These are phyloP conservation scores for Drosophila helvetica DNA, from an alignment of 2,888 invertebrate genomes.

Conservation along the genomic window DNA sequence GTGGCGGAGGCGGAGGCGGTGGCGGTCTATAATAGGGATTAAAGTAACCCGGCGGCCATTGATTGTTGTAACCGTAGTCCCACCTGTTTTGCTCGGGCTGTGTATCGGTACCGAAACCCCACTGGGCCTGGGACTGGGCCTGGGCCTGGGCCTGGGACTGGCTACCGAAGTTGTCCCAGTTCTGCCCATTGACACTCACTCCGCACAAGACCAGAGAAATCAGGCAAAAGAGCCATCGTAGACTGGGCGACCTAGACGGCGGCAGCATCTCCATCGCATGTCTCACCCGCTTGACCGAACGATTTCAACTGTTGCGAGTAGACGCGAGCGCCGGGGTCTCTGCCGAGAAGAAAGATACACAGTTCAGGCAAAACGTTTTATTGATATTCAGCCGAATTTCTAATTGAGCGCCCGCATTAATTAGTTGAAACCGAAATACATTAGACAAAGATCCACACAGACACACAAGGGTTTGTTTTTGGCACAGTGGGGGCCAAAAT, in stretches of 20 bases:
- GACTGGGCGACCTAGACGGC: not conserved
- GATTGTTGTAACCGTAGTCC: conserved; percentile 38
- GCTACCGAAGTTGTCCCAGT: conserved; percentile 15
- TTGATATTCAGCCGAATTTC: conserved; percentile 45
- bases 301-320: conserved; percentile 27
- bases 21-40: conserved; percentile 48
- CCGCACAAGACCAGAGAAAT: conserved; percentile 12
- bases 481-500: conserved; percentile 21
- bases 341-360: conserved; percentile 7
- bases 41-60: conserved; percentile 33
- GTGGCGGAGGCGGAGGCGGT: conserved; percentile 35
- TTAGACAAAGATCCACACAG: conserved; percentile 29
- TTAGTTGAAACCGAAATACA: conserved; percentile 41
- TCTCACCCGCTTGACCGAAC: conserved; percentile 36
- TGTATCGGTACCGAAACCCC: not conserved
- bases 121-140: no score
- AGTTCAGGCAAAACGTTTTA: conserved; percentile 36
- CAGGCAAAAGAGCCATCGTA: conserved; percentile 8
- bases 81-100: conserved; percentile 44
- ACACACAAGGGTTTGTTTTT: conserved; percentile 30
- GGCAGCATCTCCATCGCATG: conserved; percentile 25
- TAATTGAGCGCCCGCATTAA: conserved; percentile 51
- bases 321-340: conserved; percentile 12
- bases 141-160: no score
- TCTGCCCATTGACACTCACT: conserved; percentile 26